A percentile compares a stretch with the other conserved stretches of the same genome.
Conservation (phyloP, 2,113 vertebrate genomes). For the Oophaga pumilio region DNA sequence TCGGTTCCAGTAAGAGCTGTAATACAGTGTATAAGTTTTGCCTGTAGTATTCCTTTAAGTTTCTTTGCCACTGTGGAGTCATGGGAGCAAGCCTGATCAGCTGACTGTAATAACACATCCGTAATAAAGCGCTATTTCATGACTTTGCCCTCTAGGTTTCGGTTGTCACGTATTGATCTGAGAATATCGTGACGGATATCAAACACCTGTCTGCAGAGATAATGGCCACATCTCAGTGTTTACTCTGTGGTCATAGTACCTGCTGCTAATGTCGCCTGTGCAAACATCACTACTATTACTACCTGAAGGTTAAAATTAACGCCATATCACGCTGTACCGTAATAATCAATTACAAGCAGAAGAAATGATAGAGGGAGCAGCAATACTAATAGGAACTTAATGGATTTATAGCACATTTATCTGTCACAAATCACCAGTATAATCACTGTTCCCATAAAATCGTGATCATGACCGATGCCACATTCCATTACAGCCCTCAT, state of each 20-base stretch:
- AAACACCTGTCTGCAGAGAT: conserved; percentile 32
- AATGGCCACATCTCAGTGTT: not conserved
- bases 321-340: not conserved
- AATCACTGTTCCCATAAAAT: not conserved
- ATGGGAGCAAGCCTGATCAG: not conserved
- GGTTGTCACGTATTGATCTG: not conserved
- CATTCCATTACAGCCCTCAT: no score
- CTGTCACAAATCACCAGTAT: not conserved
- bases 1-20: no score
- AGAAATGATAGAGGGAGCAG: not conserved
- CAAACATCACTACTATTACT: not conserved
- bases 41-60: no score
- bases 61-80: no score
- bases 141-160: not conserved
- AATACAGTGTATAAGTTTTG: no score
- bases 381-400: not conserved
- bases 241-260: not conserved
- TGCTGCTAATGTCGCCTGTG: not conserved
- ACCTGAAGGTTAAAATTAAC: not conserved
- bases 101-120: not conserved
- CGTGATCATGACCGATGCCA: not conserved
- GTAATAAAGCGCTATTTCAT: not conserved
- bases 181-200: not conserved
- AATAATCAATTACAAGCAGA: not conserved
- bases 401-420: not conserved